A percentile compares a stretch with the other conserved stretches of the same genome.
Evolutionary conservation across 2,888 invertebrate species (phyloP).

Genomic region (Phortica magna): DNA sequence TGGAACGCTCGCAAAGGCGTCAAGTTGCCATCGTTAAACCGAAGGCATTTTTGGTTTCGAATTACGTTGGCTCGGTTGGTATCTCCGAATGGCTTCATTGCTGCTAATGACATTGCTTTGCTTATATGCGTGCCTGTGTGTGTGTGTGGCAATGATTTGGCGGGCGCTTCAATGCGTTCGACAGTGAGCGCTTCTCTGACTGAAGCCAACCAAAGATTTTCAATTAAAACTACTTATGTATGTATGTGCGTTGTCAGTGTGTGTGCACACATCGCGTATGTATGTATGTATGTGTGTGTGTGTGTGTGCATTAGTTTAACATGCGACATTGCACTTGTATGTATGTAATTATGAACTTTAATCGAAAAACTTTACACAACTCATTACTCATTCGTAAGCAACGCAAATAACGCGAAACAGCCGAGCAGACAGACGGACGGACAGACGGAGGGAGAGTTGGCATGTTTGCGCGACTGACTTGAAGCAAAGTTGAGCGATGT

Average conservation of each 20-base stretch:
- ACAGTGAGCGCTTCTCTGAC: too few species aligned
- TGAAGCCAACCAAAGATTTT: conserved; percentile 60
- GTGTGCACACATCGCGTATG: conserved; percentile 34
- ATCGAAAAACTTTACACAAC: conserved; percentile 68
- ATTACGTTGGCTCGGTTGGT: conserved; percentile 35
- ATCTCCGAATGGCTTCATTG: background rate
- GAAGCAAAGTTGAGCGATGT: too few species aligned
- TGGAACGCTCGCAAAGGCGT: background rate
- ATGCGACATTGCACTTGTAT: conserved; percentile 33
- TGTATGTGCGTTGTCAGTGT: too few species aligned
- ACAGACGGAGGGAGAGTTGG: background rate
- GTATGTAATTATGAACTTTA: conserved; percentile 67
- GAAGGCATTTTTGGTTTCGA: conserved; percentile 44
- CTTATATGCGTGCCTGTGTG: background rate
- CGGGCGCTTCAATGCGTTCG: too few species aligned
- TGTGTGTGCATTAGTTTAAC: conserved; percentile 6
- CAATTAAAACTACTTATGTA: conserved; percentile 70
- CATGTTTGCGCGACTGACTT: background rate
- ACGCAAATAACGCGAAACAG: conserved; percentile 23
- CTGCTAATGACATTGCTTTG: background rate
- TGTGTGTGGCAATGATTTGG: background rate
- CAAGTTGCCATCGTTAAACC: background rate
- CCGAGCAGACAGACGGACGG: background rate
- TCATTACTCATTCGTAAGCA: conserved; percentile 63
- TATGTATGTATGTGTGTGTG: conserved; percentile 5